phyloP scores from a whole-genome alignment of 1,140 invertebrate genomes.

The Brachionus paranguensis region DNA sequence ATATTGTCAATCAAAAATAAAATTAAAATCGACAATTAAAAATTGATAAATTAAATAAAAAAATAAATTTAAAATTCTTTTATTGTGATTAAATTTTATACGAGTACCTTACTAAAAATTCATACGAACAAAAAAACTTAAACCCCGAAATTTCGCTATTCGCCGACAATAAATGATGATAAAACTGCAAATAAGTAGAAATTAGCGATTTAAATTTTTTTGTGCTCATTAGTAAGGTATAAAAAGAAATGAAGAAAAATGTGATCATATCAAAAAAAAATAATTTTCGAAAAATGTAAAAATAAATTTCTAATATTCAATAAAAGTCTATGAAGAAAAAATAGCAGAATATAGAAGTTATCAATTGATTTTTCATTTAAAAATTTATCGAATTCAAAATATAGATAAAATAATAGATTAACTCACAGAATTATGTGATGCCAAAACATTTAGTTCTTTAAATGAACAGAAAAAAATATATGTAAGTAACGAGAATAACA shows the following conservation, averaged over 20 bases:
- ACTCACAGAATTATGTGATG: constrained; percentile 33
- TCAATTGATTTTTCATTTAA: background rate
- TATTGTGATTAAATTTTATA: background rate
- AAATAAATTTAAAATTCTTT: background rate
- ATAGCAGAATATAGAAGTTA: background rate
- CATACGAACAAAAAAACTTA: background rate
- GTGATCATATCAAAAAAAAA: background rate
- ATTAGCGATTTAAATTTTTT: background rate
- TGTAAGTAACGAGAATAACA: background rate
- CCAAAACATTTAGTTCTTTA: background rate
- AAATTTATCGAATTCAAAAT: background rate
- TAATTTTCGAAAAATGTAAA: background rate
- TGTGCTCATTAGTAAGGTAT: background rate
- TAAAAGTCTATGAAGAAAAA: background rate
- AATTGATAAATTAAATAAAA: background rate
- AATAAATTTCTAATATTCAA: background rate
- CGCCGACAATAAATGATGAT: background rate
- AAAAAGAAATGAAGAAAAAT: background rate
- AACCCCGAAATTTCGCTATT: background rate
- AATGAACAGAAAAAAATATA: background rate
- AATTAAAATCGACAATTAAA: background rate
- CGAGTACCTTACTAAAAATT: background rate
- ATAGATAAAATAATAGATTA: background rate
- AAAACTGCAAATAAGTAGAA: background rate
- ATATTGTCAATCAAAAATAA: too few relatives aligned